Percentiles rank a stretch among this genome's conserved stretches.
Conservation (phyloP, 2,797 vertebrate species). For the Eulemur rubriventer region DNA sequence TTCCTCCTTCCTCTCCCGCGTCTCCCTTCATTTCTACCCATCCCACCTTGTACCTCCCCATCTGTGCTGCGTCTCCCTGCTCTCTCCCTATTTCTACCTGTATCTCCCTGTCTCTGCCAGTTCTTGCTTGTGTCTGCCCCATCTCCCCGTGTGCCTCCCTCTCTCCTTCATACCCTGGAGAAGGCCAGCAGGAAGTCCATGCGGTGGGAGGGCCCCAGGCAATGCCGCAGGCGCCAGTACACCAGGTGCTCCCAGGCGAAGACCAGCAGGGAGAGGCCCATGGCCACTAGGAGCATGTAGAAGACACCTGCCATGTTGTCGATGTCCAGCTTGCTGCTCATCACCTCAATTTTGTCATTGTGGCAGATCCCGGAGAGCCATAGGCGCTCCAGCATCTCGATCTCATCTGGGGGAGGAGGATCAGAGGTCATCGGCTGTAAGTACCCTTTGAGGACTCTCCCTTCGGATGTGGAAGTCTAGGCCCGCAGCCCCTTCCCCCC, state of each 20-base stretch:
- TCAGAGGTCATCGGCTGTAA: constrained; percentile 91
- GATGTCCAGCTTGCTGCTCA: constrained; percentile 99
- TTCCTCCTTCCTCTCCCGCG: neutral
- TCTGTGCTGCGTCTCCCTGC: constrained; percentile 71
- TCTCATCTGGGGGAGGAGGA: constrained; percentile 92
- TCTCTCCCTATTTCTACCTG: constrained; percentile 83
- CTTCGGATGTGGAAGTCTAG: constrained; percentile 90
- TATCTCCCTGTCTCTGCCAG: constrained; percentile 42
- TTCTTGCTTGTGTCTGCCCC: no score
- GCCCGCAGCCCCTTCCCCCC: neutral
- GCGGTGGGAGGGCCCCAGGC: constrained; percentile 92
- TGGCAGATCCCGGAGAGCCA: constrained; percentile 99
- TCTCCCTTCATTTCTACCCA: constrained; percentile 72
- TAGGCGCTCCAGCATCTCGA: constrained; percentile 96
- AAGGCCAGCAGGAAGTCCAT: constrained; percentile 94
- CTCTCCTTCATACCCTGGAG: constrained; percentile 88
- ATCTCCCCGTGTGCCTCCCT: fast-evolving
- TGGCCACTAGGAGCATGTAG: constrained; percentile 99
- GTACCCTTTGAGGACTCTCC: constrained; percentile 88
- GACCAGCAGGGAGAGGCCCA: constrained; percentile 98
- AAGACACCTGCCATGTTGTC: constrained; percentile 99
- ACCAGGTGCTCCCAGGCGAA: constrained; percentile 98
- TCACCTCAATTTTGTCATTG: constrained; percentile 99
- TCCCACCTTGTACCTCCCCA: constrained; percentile 77
- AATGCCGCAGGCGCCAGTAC: constrained; percentile 94